Evolutionary conservation across 2,797 vertebrate species (phyloP).

Genomic region (Labeo calbasu): DNA sequence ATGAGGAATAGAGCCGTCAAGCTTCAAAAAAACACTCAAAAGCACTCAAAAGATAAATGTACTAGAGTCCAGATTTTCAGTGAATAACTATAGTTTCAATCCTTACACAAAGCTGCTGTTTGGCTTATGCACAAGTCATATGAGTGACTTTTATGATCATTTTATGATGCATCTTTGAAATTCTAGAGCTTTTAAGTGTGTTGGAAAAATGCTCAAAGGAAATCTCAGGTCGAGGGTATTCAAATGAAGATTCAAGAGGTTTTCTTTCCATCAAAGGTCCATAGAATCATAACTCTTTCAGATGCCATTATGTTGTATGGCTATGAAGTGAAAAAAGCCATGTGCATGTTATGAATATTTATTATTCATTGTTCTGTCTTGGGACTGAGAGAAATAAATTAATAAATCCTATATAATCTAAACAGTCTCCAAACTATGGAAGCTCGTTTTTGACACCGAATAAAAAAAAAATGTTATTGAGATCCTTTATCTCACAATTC

Average conservation of each 20-base stretch:
- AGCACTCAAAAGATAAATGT: background rate
- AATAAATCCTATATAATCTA: background rate
- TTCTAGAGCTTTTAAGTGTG: background rate
- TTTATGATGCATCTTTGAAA: background rate
- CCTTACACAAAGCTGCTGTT: background rate
- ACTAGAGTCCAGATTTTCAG: background rate
- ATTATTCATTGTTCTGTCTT: background rate
- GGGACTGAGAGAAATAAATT: background rate
- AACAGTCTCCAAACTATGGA: background rate
- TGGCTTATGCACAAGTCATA: background rate
- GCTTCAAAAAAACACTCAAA: background rate
- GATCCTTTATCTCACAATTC: too few species aligned
- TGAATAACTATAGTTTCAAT: background rate
- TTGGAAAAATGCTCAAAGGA: background rate
- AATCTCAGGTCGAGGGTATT: background rate
- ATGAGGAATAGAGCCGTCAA: background rate
- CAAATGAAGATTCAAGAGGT: background rate
- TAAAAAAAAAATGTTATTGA: too few species aligned
- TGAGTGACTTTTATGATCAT: background rate
- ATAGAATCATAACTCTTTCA: background rate
- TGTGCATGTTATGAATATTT: conserved; percentile 14
- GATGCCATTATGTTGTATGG: background rate
- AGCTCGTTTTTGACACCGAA: too few species aligned
- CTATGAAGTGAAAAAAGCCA: background rate
- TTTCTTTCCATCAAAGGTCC: background rate